A percentile compares a stretch with the other conserved stretches of the same genome.
phyloP scores from a whole-genome alignment of 2,113 vertebrate genomes.

The Tenrec ecaudatus region DNA sequence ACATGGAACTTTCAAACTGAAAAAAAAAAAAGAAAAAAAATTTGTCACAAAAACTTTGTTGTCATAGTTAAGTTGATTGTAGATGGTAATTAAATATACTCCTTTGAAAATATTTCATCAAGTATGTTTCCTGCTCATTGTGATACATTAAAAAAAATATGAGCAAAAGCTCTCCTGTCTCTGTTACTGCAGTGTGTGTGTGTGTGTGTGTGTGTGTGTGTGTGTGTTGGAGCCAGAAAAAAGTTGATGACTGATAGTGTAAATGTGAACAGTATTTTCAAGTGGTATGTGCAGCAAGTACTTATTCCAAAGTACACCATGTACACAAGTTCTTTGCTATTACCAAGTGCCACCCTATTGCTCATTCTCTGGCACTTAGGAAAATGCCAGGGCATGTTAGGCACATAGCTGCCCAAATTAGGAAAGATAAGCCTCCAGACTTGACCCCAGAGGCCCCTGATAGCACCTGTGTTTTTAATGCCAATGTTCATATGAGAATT shows the following conservation, averaged over 20 bases:
- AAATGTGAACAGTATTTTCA: neutral
- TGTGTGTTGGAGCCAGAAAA: neutral
- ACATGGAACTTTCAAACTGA: conserved; percentile 97
- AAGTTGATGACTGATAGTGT: neutral
- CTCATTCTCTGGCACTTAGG: neutral
- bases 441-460: neutral
- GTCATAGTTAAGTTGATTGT: conserved; percentile 99
- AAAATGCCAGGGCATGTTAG: accelerated
- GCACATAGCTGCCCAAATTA: neutral
- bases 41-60: conserved; percentile 98
- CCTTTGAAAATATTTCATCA: conserved; percentile 99
- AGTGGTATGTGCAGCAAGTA: neutral
- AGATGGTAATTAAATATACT: conserved; percentile 99
- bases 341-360: neutral
- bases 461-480: neutral
- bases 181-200: conserved; percentile 78
- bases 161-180: conserved; percentile 92
- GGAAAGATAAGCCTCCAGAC: neutral
- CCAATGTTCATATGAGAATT: conserved; percentile 22
- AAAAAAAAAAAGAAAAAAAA: conserved; percentile 89
- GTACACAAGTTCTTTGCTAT: neutral
- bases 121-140: conserved; percentile 99
- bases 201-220: conserved; percentile 45
- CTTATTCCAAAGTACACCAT: neutral
- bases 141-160: conserved; percentile 99